These are phyloP conservation scores for Cliona cf. orientalis DNA, from an alignment of 37 sponge, comb jelly and placozoan species.

Conservation along the genomic window DNA sequence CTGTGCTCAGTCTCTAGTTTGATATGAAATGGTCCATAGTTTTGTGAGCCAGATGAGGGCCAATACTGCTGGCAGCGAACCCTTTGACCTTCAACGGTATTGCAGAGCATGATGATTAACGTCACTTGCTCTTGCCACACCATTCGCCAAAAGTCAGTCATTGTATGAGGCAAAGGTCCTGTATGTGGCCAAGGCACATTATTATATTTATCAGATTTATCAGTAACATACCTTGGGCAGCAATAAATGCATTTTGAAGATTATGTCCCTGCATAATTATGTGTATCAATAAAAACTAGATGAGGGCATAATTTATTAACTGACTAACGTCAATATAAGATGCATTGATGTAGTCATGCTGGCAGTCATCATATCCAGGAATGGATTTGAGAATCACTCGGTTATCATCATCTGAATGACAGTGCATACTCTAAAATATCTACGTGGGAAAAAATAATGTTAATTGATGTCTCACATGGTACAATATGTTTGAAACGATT, in stretches of 20 bases:
- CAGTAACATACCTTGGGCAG: slow-evolving; percentile 60
- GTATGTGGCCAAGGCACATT: neutral
- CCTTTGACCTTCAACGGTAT: slow-evolving; percentile 27
- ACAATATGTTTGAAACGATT: slow-evolving; percentile 55
- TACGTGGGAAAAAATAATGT: neutral
- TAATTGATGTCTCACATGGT: slow-evolving; percentile 27
- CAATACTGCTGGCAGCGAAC: slow-evolving; percentile 63
- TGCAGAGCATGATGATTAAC: slow-evolving; percentile 34
- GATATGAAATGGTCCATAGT: slow-evolving; percentile 39
- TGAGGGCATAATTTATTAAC: neutral
- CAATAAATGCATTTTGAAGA: slow-evolving; percentile 47
- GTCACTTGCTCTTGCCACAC: slow-evolving; percentile 49
- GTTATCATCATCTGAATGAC: slow-evolving; percentile 61
- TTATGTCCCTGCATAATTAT: slow-evolving; percentile 27
- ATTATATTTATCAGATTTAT: neutral
- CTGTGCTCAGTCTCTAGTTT: neutral
- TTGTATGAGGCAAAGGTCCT: slow-evolving; percentile 58
- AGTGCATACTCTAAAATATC: neutral
- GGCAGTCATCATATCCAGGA: neutral
- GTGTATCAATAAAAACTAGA: neutral
- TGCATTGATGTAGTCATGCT: slow-evolving; percentile 65
- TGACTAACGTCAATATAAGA: slow-evolving; percentile 61
- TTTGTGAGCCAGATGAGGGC: slow-evolving; percentile 19
- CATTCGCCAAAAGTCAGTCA: slow-evolving; percentile 57
- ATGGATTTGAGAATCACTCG: slow-evolving; percentile 27